phyloP scores from a whole-genome alignment of 2,113 vertebrate genomes.

The Zapus hudsonius region DNA sequence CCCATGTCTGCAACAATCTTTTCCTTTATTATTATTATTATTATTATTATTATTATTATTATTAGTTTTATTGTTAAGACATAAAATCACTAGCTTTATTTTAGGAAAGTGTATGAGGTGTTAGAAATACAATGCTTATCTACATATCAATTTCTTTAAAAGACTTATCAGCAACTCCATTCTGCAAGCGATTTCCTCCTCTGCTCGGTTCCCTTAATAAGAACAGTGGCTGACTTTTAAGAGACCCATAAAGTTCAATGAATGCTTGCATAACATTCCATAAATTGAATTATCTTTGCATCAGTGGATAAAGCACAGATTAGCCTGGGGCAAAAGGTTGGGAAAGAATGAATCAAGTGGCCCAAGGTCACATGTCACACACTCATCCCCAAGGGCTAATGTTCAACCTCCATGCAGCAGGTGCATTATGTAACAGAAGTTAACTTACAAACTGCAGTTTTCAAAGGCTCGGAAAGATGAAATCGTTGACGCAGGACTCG shows the following conservation, averaged over 20 bases:
- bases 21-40: neutral
- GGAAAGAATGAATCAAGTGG: neutral
- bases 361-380: neutral
- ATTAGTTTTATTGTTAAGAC: neutral
- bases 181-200: neutral
- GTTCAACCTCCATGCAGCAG: fast-evolving
- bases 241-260: slow-evolving; percentile 35
- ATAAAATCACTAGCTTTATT: neutral
- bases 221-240: neutral
- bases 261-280: slow-evolving; percentile 1
- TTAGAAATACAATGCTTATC: slow-evolving; percentile 16
- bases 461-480: neutral
- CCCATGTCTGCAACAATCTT: neutral
- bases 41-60: neutral
- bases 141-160: neutral
- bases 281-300: slow-evolving; percentile 62
- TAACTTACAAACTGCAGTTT: neutral
- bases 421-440: neutral
- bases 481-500: neutral
- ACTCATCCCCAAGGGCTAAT: neutral
- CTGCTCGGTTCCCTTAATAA: neutral
- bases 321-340: slow-evolving; percentile 57
- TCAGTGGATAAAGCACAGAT: slow-evolving; percentile 43
- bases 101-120: slow-evolving; percentile 27
- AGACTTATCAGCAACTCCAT: neutral